Percentiles rank a stretch among this genome's conserved stretches.
Conservation (phyloP, 2,888 invertebrate species). For the Plagodis dolabraria region DNA sequence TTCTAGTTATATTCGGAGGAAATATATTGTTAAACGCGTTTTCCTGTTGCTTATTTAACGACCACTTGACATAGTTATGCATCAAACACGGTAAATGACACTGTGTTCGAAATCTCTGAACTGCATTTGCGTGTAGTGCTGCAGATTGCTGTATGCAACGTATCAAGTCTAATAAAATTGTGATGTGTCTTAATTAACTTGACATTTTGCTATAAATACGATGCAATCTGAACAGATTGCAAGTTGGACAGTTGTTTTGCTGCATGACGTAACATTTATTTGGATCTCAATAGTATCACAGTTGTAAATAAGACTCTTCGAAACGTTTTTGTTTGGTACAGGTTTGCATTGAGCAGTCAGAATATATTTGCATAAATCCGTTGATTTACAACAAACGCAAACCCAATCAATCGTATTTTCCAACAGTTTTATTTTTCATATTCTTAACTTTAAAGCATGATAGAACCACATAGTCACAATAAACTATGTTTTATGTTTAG, state of each 20-base stretch:
- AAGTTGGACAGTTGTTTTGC: constrained; percentile 1
- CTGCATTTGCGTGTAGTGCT: not conserved
- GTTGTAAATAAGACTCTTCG: constrained; percentile 13
- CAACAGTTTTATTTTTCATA: too few species aligned
- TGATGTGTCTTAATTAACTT: constrained; percentile 11
- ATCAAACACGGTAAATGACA: constrained; percentile 7
- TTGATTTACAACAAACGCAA: constrained; percentile 8
- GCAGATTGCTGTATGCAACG: not conserved
- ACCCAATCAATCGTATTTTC: too few species aligned
- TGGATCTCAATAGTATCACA: constrained; percentile 2
- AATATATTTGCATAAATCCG: constrained; percentile 23
- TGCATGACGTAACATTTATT: constrained; percentile 19
- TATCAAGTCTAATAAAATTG: constrained; percentile 4
- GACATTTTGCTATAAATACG: constrained; percentile 3
- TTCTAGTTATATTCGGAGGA: constrained; percentile 69
- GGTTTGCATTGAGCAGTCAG: constrained; percentile 20
- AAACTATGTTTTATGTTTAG: too few species aligned
- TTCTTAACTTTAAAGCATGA: too few species aligned
- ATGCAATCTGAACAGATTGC: not conserved
- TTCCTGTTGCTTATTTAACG: constrained; percentile 48
- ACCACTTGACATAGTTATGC: constrained; percentile 14
- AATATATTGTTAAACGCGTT: constrained; percentile 46
- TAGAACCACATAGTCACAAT: too few species aligned
- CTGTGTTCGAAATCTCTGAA: constrained; percentile 1
- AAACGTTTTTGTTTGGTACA: constrained; percentile 9